phyloP scores from a whole-genome alignment of 2,888 invertebrate genomes.

The Bugulina stolonifera region DNA sequence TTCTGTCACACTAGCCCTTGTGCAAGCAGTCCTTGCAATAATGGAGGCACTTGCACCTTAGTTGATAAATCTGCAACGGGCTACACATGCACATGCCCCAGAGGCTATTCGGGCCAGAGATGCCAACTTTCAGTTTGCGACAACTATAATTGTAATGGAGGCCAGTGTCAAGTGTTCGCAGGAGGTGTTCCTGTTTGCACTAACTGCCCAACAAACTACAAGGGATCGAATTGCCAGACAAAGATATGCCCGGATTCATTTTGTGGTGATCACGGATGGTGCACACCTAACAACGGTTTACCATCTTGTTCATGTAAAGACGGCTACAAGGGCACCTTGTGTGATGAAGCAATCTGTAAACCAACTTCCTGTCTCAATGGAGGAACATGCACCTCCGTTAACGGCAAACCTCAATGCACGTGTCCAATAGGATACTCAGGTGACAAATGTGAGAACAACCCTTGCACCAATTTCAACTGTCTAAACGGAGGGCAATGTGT shows the following conservation, averaged over 20 bases:
- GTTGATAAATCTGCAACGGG: background rate
- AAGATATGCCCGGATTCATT: background rate
- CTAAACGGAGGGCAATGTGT: background rate
- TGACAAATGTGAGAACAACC: background rate
- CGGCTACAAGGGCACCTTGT: background rate
- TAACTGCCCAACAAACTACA: background rate
- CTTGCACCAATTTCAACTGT: background rate
- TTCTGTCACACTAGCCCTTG: constrained; percentile 15
- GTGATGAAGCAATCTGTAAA: constrained; percentile 14
- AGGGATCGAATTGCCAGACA: constrained; percentile 7
- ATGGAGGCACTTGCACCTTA: constrained; percentile 89
- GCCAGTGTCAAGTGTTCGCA: background rate
- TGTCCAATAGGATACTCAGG: background rate
- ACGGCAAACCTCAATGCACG: background rate
- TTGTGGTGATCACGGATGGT: background rate
- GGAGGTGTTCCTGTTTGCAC: background rate
- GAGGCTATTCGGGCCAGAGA: background rate
- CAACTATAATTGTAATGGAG: constrained; percentile 3
- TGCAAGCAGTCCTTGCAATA: constrained; percentile 68
- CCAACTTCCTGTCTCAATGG: background rate
- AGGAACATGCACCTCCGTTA: background rate
- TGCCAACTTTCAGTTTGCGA: background rate
- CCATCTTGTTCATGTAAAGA: background rate
- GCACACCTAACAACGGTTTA: constrained; percentile 5
- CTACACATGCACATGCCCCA: background rate